phyloP scores from a whole-genome alignment of 2,888 invertebrate species.

The Muscina levida region DNA sequence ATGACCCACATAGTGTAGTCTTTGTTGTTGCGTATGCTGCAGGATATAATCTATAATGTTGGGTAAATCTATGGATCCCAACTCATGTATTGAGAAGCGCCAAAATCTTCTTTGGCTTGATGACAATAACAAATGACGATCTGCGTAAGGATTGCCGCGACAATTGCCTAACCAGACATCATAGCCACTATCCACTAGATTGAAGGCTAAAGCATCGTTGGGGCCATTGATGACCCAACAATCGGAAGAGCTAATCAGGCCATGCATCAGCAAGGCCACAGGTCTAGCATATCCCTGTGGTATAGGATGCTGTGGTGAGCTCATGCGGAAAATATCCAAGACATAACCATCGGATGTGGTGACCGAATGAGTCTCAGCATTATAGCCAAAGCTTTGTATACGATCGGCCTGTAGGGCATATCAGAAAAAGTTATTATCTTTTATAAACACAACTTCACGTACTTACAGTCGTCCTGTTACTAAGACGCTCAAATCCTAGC shows the following conservation, averaged over 20 bases:
- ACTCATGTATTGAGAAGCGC: constrained; percentile 89
- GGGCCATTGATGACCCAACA: constrained; percentile 67
- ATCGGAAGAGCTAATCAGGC: constrained; percentile 68
- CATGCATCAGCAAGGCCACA: constrained; percentile 80
- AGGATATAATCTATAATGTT: constrained; percentile 71
- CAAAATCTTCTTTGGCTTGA: constrained; percentile 67
- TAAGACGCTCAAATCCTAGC: too few species aligned
- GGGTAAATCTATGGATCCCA: constrained; percentile 83
- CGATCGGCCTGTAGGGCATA: background rate
- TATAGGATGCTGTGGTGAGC: background rate
- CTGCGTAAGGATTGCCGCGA: constrained; percentile 69
- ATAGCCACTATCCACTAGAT: constrained; percentile 66
- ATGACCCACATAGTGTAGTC: constrained; percentile 69
- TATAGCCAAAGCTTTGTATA: constrained; percentile 80
- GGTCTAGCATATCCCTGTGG: constrained; percentile 67
- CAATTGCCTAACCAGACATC: constrained; percentile 72
- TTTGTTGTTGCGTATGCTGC: constrained; percentile 46
- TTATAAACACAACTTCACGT: too few species aligned
- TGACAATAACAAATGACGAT: constrained; percentile 70
- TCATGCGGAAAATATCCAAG: constrained; percentile 87
- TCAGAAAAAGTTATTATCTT: too few species aligned
- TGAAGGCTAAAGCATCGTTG: constrained; percentile 65
- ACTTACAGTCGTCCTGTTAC: background rate
- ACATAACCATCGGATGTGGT: constrained; percentile 89
- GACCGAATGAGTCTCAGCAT: constrained; percentile 83